phyloP scores from a whole-genome alignment of 2,888 invertebrate species.

The Harmothoe impar region DNA sequence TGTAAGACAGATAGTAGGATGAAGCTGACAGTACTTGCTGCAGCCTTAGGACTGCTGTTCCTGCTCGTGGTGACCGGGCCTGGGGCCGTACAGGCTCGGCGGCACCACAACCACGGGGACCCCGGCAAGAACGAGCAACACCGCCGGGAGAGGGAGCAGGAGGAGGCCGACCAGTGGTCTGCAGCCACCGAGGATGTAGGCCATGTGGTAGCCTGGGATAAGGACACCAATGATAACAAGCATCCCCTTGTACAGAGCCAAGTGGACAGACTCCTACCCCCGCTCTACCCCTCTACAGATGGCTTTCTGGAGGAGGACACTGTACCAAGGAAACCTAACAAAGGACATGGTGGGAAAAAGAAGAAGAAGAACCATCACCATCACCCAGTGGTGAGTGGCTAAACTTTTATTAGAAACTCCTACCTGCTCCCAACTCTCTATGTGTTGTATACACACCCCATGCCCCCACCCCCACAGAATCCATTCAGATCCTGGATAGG shows the following conservation, averaged over 20 bases:
- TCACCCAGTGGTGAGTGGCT: not conserved
- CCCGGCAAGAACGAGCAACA: not conserved
- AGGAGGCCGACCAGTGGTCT: not conserved
- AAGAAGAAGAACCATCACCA: constrained; percentile 8
- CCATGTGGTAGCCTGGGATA: not conserved
- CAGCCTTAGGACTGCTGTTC: too few relatives aligned
- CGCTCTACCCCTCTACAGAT: too few relatives aligned
- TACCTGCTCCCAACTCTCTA: too few relatives aligned
- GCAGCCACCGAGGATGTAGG: not conserved
- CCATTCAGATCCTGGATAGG: too few relatives aligned
- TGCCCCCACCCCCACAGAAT: too few relatives aligned
- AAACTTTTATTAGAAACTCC: not conserved
- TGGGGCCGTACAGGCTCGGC: constrained; percentile 4
- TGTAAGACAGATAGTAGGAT: too few relatives aligned
- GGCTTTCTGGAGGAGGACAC: not conserved
- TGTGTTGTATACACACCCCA: too few relatives aligned
- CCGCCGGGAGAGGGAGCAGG: not conserved
- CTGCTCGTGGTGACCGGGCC: not conserved
- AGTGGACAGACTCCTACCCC: too few relatives aligned
- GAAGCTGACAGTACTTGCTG: too few relatives aligned
- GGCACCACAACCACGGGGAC: constrained; percentile 40
- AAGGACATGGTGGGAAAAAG: constrained; percentile 27
- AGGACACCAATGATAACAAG: not conserved
- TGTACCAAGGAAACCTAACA: not conserved
- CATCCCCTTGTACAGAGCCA: not conserved